These are phyloP conservation scores for Tragelaphus scriptus DNA, from an alignment of 2,113 vertebrate species.

Conservation along the genomic window DNA sequence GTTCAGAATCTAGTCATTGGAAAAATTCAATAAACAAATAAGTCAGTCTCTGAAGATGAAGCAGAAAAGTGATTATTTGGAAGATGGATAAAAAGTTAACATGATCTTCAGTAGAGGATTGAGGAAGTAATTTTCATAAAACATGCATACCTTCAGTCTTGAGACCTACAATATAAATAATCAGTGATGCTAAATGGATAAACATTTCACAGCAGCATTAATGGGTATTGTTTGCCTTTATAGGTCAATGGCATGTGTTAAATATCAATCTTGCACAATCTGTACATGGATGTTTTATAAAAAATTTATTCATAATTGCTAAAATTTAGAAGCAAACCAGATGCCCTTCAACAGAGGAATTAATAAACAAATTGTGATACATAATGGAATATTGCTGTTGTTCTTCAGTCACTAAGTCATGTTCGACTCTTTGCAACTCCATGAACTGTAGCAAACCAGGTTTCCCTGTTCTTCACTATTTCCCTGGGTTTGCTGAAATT, in stretches of 20 bases:
- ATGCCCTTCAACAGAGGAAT: background rate
- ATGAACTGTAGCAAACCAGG: fast-evolving
- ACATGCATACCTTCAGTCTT: background rate
- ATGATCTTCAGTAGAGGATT: too few relatives aligned
- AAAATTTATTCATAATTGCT: background rate
- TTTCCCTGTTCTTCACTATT: background rate
- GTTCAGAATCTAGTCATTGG: background rate
- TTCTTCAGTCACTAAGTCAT: background rate
- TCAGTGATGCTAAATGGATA: background rate
- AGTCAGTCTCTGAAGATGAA: background rate
- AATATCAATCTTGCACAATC: background rate
- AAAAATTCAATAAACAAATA: too few relatives aligned
- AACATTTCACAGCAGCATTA: background rate
- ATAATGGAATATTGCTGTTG: background rate
- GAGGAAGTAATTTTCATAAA: background rate
- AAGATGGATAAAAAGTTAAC: background rate
- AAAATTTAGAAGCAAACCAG: background rate
- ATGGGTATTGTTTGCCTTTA: background rate
- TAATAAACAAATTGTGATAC: background rate
- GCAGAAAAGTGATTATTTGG: background rate
- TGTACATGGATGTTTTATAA: background rate
- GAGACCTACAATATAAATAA: background rate
- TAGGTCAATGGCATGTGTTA: too few relatives aligned
- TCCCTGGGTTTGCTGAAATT: background rate
- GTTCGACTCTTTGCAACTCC: background rate